phyloP scores from a whole-genome alignment of 2,888 invertebrate species.

The Metallyticus violacea region DNA sequence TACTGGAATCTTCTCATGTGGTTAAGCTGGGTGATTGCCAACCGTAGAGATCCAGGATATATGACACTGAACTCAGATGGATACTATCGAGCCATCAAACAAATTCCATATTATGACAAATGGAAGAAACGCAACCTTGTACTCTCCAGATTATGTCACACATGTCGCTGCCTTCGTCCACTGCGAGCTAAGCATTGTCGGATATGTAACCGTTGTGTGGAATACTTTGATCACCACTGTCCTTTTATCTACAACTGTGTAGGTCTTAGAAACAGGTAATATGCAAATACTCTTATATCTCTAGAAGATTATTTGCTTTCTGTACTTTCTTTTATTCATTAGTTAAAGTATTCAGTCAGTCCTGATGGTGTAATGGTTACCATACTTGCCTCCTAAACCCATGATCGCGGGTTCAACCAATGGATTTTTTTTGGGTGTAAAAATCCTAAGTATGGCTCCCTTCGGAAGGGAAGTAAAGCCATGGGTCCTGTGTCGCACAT shows the following conservation, averaged over 20 bases:
- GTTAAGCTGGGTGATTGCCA: slow-evolving; percentile 88
- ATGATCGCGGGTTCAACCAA: too few relatives aligned
- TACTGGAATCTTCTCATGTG: slow-evolving; percentile 92
- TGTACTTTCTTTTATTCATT: too few relatives aligned
- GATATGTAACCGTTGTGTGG: slow-evolving; percentile 77
- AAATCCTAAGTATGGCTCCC: too few relatives aligned
- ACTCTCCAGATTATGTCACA: slow-evolving; percentile 82
- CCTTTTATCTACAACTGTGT: slow-evolving; percentile 95
- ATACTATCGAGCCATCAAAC: slow-evolving; percentile 85
- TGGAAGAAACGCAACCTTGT: slow-evolving; percentile 81
- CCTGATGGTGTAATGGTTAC: too few relatives aligned
- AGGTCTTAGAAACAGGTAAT: slow-evolving; percentile 74
- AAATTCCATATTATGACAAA: slow-evolving; percentile 90
- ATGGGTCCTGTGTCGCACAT: too few relatives aligned
- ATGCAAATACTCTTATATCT: too few relatives aligned
- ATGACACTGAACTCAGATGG: slow-evolving; percentile 86
- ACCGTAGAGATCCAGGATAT: slow-evolving; percentile 85
- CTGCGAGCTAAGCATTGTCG: slow-evolving; percentile 88
- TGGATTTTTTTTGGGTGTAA: too few relatives aligned
- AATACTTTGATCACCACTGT: slow-evolving; percentile 92
- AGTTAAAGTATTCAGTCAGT: too few relatives aligned
- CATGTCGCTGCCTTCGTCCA: slow-evolving; percentile 84
- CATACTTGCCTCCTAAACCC: too few relatives aligned
- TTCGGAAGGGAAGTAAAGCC: too few relatives aligned
- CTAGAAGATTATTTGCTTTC: too few relatives aligned